A percentile compares a stretch with the other conserved stretches of the same genome.
Conservation (phyloP, 2,888 invertebrate species). For the Lasioglossum lativentre region DNA sequence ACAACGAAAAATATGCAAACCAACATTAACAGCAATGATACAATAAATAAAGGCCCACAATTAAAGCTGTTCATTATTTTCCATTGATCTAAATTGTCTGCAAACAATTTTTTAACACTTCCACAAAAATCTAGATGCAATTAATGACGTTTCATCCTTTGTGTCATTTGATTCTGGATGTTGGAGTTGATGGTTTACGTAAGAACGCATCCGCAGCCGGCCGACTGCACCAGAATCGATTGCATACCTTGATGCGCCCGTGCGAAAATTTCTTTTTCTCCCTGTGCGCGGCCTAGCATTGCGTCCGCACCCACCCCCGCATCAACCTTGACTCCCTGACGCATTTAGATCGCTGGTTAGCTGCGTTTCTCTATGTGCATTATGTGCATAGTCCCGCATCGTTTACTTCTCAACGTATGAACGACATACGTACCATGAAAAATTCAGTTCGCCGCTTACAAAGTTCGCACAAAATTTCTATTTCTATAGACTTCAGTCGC, state of each 20-base stretch:
- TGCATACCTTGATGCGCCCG: constrained; percentile 39
- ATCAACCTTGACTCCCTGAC: constrained; percentile 49
- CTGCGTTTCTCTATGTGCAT: constrained; percentile 20
- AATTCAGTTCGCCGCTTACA: not conserved
- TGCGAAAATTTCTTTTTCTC: constrained; percentile 39
- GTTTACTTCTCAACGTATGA: not conserved
- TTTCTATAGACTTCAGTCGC: not conserved
- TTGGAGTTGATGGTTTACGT: not conserved
- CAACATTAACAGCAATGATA: no score
- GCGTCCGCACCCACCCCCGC: constrained; percentile 9
- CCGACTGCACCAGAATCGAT: constrained; percentile 47
- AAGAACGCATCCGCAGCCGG: constrained; percentile 17
- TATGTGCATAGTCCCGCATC: not conserved
- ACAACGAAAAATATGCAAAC: no score
- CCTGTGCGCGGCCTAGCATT: not conserved
- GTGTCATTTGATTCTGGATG: not conserved
- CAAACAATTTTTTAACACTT: no score
- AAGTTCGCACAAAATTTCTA: not conserved
- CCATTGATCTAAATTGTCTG: no score
- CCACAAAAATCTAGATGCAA: no score
- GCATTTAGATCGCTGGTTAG: constrained; percentile 39
- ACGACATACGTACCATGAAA: not conserved
- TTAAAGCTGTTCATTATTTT: no score
- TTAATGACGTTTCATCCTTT: not conserved
- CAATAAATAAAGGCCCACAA: no score